Conservation (phyloP, 2,113 vertebrate genomes). For the Machaerirhynchus nigripectus region DNA sequence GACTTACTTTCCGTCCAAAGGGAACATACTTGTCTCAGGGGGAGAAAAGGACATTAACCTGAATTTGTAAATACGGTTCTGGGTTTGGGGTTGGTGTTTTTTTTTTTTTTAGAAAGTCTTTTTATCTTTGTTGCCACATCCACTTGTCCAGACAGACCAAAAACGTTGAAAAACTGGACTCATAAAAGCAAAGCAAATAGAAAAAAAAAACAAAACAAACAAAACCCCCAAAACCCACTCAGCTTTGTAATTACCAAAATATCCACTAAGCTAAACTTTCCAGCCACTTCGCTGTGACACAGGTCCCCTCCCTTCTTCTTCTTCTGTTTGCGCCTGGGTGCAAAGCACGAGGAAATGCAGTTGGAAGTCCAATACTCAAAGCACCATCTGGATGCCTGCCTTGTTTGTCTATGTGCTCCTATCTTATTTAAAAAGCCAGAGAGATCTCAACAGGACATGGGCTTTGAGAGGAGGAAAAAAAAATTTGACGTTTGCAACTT, state of each 20-base stretch:
- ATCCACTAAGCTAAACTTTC: neutral
- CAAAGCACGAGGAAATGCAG: neutral
- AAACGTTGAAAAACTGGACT: neutral
- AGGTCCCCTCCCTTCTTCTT: neutral
- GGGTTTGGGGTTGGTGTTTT: neutral
- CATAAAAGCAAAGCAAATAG: neutral
- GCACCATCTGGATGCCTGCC: neutral
- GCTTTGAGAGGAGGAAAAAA: neutral
- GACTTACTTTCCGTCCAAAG: neutral
- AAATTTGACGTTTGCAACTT: neutral
- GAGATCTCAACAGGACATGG: neutral
- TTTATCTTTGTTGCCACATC: neutral
- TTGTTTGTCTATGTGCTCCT: neutral
- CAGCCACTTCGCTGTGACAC: rapidly evolving
- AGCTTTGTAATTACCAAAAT: neutral
- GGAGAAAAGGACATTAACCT: neutral
- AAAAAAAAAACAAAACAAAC: neutral
- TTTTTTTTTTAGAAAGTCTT: neutral
- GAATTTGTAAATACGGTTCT: neutral
- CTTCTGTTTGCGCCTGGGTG: neutral
- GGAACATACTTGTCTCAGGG: neutral
- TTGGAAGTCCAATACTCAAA: neutral
- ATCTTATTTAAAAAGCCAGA: neutral
- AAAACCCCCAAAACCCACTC: too few species aligned
- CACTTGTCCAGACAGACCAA: neutral